Evolutionary conservation across 2,113 vertebrate genomes (phyloP), one percentile per base, ranked within the genome.

Genomic region (Scolopax mira): DNA sequence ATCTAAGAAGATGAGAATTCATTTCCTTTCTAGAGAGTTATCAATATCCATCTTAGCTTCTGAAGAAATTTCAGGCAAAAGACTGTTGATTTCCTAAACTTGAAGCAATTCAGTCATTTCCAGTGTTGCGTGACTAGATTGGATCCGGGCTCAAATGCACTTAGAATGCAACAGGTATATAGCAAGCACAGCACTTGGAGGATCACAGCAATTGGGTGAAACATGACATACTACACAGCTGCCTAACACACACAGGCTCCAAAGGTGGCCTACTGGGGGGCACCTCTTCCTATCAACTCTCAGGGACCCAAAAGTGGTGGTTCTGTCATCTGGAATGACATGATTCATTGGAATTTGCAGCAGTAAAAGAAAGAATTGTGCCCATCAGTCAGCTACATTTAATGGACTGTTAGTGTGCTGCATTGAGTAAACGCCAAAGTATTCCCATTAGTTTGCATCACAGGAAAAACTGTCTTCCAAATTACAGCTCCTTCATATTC

Each of bases 181-280:
- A 44, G 72, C 66, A 60, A 24, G 19, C 14, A 7, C 35, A 11
- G 5, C 33, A 2, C 39, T 31, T 12, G 0, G 1, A 67, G 71
- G 27, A 6, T 7, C 10, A 5, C 16, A 33, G 42, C 10, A 14
- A 2, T 1, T 25, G 54, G 42, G 39, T 41, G 58, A 11, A 18
- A 37, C 24, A 1, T 0, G 2, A 4, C 1, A 1, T 2, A 0
- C 16, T 1, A 4, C 35, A 2, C 16, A n/a, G 69, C 35, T 55
- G 82, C 44, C 58, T 4, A 11, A 33, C 7, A 35, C 80, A 3
- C 11, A 0, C 41, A 15, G 65, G 44, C 66, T 61, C 28, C 35
- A 21, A 13, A 44, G 57, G 0, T 0, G 3, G 10, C 23, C 23
- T 27, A 4, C 46, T 4, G 1, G 0, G 14, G 12, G 30, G 30